Conservation (phyloP, 2,113 vertebrate genomes). For the Eolophus roseicapilla region DNA sequence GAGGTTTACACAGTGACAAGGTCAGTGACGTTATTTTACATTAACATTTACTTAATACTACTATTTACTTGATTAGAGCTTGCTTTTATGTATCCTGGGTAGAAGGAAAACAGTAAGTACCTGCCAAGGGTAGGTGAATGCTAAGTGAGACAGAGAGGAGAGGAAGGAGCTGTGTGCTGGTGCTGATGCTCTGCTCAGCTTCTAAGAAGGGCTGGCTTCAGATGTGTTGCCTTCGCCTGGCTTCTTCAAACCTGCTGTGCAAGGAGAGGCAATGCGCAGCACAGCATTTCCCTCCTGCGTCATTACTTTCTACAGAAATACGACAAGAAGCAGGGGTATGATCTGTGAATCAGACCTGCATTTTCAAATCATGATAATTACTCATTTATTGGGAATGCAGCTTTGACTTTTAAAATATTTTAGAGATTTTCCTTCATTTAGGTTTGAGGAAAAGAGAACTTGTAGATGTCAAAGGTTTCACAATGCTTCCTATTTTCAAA, state of each 20-base stretch:
- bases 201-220: not conserved
- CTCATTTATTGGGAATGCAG: not conserved
- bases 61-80: not conserved
- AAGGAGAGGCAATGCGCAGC: fast-evolving
- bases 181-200: not conserved
- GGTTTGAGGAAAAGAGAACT: not conserved
- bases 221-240: not conserved
- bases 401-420: not conserved
- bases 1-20: not conserved
- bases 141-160: not conserved
- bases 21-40: not conserved
- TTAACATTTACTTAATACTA: not conserved
- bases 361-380: not conserved
- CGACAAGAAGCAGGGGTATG: not conserved
- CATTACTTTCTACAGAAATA: not conserved
- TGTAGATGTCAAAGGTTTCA: not conserved
- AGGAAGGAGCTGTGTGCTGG: fast-evolving
- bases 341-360: fast-evolving
- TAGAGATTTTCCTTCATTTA: not conserved
- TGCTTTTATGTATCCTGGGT: not conserved
- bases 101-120: not conserved
- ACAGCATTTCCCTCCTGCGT: not conserved
- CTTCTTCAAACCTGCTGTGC: not conserved
- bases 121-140: not conserved
- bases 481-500: not conserved